Conservation (phyloP, 2,888 invertebrate species). For the Parnassius glacialis region DNA sequence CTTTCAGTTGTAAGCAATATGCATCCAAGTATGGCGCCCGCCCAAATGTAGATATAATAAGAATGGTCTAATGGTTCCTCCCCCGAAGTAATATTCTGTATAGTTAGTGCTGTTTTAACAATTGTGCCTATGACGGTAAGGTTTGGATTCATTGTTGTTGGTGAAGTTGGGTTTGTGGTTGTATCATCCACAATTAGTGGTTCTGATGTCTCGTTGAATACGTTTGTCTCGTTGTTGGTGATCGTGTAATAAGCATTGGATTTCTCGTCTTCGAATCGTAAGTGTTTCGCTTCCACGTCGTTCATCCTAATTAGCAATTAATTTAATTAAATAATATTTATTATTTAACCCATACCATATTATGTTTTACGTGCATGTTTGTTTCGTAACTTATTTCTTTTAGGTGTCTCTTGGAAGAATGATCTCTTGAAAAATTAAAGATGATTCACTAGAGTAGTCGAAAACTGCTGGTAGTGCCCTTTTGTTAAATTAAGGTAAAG, state of each 20-base stretch:
- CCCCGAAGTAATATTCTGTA: constrained; percentile 47
- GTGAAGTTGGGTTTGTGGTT: constrained; percentile 27
- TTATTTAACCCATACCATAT: no score
- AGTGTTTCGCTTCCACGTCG: constrained; percentile 47
- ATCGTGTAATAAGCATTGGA: constrained; percentile 3
- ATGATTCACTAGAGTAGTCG: no score
- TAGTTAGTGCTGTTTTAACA: constrained; percentile 48
- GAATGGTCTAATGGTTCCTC: constrained; percentile 46
- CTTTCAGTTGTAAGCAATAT: constrained; percentile 82
- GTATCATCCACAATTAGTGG: constrained; percentile 27
- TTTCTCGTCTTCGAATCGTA: background rate
- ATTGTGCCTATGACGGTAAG: constrained; percentile 54
- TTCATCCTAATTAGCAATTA: constrained; percentile 60
- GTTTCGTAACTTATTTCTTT: no score
- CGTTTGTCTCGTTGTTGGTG: constrained; percentile 18
- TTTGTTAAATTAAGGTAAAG: no score
- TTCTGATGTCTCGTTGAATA: constrained; percentile 26
- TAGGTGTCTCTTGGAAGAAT: no score
- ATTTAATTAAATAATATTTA: no score
- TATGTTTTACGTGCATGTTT: no score
- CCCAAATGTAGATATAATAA: constrained; percentile 81
- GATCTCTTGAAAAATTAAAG: no score
- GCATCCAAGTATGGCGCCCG: constrained; percentile 78
- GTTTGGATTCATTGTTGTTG: constrained; percentile 37
- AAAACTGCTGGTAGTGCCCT: no score